Percentiles rank a stretch among this genome's conserved stretches.
Evolutionary conservation across 1,140 invertebrate genomes (phyloP).

Genomic region (Nephila pilipes): DNA sequence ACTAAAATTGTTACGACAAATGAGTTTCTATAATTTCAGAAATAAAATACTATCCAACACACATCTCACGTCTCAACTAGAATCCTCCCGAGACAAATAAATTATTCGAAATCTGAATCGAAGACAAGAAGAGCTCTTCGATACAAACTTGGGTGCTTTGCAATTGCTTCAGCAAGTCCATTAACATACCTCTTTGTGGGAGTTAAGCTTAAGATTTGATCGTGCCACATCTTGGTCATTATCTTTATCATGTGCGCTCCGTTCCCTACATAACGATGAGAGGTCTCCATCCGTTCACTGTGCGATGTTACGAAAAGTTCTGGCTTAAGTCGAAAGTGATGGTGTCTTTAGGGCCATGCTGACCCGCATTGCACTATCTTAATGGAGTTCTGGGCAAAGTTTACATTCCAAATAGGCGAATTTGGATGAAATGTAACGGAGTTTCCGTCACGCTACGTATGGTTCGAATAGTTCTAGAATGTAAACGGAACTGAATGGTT

Average conservation of each 20-base stretch:
- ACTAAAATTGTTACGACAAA: slow-evolving; percentile 20
- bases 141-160: slow-evolving; percentile 16
- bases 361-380: not conserved
- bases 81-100: slow-evolving; percentile 25
- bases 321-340: slow-evolving; percentile 48
- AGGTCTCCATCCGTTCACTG: not conserved
- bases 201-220: slow-evolving; percentile 67
- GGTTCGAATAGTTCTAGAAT: not conserved
- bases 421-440: not conserved
- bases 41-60: not conserved
- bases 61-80: not conserved
- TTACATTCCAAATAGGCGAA: not conserved
- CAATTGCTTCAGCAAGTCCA: slow-evolving; percentile 59
- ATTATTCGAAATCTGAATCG: slow-evolving; percentile 25
- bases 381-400: slow-evolving; percentile 45
- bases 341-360: slow-evolving; percentile 24
- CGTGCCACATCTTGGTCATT: slow-evolving; percentile 46
- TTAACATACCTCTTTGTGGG: slow-evolving; percentile 69
- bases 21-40: not conserved
- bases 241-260: slow-evolving; percentile 56
- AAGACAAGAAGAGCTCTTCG: slow-evolving; percentile 31
- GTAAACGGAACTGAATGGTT: not conserved
- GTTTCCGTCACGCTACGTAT: slow-evolving; percentile 27
- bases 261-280: not conserved
- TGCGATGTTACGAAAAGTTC: not conserved